These are phyloP conservation scores for Gymnocypris eckloni DNA, from an alignment of 2,797 vertebrate species.

Conservation along the genomic window DNA sequence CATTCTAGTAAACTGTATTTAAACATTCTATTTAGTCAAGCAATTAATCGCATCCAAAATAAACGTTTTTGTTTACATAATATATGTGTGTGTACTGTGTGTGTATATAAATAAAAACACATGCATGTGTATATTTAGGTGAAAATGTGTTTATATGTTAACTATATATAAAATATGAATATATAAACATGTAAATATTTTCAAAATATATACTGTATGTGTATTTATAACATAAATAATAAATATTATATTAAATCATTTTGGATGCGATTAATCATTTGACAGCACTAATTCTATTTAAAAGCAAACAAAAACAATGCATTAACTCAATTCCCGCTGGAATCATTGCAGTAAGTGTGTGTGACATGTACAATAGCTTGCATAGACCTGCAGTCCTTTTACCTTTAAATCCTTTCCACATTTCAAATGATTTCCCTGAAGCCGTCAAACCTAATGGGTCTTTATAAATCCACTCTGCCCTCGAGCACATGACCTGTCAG, in stretches of 20 bases:
- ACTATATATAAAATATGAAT: no score
- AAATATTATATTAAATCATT: no score
- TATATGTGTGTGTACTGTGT: no score
- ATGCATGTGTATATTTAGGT: no score
- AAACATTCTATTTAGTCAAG: not conserved
- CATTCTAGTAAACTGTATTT: not conserved
- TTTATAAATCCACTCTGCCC: not conserved
- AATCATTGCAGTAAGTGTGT: not conserved
- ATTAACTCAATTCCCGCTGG: not conserved
- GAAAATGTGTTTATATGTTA: no score
- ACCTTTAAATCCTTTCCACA: not conserved
- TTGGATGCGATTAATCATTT: no score
- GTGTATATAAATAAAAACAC: no score
- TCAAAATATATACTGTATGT: no score
- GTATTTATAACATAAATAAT: no score
- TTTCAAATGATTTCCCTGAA: not conserved
- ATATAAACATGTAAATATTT: no score
- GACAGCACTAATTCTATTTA: not conserved
- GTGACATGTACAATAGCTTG: not conserved
- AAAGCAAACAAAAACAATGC: not conserved
- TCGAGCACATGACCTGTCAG: not conserved
- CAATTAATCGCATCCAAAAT: no score
- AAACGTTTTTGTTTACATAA: no score
- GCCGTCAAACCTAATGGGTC: not conserved
- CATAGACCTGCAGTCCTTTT: not conserved